These are phyloP conservation scores for Prionchulus punctatus DNA, from an alignment of 2,888 invertebrate species.

Conservation along the genomic window DNA sequence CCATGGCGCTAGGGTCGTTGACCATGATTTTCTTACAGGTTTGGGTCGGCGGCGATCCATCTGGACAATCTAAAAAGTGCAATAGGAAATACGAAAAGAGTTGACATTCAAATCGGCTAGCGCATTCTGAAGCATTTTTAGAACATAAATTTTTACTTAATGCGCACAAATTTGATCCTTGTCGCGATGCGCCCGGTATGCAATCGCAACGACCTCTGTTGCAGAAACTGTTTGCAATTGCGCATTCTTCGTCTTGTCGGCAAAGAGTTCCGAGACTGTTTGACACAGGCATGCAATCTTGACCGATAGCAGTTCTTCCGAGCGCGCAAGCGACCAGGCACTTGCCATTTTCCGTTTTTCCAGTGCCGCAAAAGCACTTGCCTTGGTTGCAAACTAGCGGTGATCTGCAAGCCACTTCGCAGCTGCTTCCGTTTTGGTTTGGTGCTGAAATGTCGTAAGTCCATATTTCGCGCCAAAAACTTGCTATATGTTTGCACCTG, in stretches of 20 bases:
- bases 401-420: background rate
- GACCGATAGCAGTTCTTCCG: background rate
- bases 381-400: background rate
- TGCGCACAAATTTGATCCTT: conserved; percentile 19
- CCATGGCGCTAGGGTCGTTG: background rate
- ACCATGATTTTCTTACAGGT: background rate
- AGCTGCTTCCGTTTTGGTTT: background rate
- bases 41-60: conserved; percentile 1
- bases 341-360: background rate
- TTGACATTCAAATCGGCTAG: too few relatives aligned
- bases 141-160: too few relatives aligned
- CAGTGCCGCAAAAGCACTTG: background rate
- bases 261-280: too few relatives aligned
- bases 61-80: background rate
- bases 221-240: too few relatives aligned
- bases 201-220: conserved; percentile 20
- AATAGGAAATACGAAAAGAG: too few relatives aligned
- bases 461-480: background rate
- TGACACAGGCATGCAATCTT: background rate
- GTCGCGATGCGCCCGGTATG: conserved; percentile 24
- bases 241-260: too few relatives aligned
- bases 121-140: too few relatives aligned
- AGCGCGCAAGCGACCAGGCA: background rate
- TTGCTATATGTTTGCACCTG: background rate
- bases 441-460: background rate